A percentile compares a stretch with the other conserved stretches of the same genome.
Conservation (phyloP, 2,888 invertebrate species). For the Cephus runcator region DNA sequence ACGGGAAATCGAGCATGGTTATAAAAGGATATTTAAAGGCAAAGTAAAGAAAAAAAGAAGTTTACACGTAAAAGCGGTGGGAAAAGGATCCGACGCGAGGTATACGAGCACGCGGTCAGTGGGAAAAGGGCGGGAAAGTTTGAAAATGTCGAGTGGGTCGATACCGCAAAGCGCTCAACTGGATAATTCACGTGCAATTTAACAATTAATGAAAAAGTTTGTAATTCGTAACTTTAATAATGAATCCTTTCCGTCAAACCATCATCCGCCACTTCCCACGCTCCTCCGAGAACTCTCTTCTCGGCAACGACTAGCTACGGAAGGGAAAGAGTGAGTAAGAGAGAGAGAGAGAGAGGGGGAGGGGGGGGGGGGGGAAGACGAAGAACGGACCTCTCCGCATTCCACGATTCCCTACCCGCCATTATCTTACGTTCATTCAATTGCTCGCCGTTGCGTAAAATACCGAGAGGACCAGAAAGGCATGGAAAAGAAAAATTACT, state of each 20-base stretch:
- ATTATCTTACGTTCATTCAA: background rate
- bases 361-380: too few relatives aligned
- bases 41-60: too few relatives aligned
- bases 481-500: too few relatives aligned
- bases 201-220: slow-evolving; percentile 43
- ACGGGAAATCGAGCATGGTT: too few relatives aligned
- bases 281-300: background rate
- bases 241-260: slow-evolving; percentile 34
- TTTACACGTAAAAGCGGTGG: too few relatives aligned
- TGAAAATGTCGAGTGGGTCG: slow-evolving; percentile 21
- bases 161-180: slow-evolving; percentile 27
- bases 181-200: slow-evolving; percentile 41
- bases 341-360: too few relatives aligned
- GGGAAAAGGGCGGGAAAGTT: background rate
- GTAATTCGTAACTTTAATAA: slow-evolving; percentile 33
- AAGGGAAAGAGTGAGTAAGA: background rate
- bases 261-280: slow-evolving; percentile 8
- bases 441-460: background rate
- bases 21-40: too few relatives aligned
- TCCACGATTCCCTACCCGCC: background rate
- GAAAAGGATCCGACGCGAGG: too few relatives aligned
- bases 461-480: background rate
- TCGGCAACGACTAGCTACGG: background rate
- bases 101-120: too few relatives aligned
- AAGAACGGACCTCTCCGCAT: background rate